Evolutionary conservation across 2,888 invertebrate species (phyloP).

Genomic region (Hybos culiciformis): DNA sequence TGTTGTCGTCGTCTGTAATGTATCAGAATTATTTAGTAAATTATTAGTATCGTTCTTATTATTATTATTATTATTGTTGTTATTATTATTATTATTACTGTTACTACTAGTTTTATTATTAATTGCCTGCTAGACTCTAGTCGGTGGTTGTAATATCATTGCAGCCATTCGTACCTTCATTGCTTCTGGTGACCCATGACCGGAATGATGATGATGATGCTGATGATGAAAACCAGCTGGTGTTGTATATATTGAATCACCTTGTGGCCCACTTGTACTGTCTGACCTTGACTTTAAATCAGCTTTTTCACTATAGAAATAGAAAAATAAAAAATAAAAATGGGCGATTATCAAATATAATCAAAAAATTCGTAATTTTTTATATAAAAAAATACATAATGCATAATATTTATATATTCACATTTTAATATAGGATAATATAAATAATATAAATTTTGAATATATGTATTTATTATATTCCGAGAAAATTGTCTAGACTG

Average conservation of each 20-base stretch:
- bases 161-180: conserved; percentile 84
- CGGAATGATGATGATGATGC: conserved; percentile 26
- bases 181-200: conserved; percentile 52
- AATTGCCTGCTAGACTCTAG: conserved; percentile 52
- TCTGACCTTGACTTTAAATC: conserved; percentile 37
- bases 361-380: no score
- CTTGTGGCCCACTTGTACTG: conserved; percentile 47
- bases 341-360: neutral
- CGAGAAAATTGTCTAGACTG: no score
- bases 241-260: conserved; percentile 61
- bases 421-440: no score
- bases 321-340: neutral
- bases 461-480: no score
- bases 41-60: conserved; percentile 11
- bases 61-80: conserved; percentile 11
- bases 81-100: conserved; percentile 12
- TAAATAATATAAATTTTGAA: no score
- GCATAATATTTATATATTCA: no score
- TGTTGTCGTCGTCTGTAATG: neutral
- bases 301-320: conserved; percentile 31
- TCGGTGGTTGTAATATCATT: conserved; percentile 79
- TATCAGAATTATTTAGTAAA: conserved; percentile 5
- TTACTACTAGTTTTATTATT: conserved; percentile 21
- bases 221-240: conserved; percentile 36
- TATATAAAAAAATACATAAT: no score